Conservation (phyloP, 2,888 invertebrate species). For the Macrosoma leucophasiata region DNA sequence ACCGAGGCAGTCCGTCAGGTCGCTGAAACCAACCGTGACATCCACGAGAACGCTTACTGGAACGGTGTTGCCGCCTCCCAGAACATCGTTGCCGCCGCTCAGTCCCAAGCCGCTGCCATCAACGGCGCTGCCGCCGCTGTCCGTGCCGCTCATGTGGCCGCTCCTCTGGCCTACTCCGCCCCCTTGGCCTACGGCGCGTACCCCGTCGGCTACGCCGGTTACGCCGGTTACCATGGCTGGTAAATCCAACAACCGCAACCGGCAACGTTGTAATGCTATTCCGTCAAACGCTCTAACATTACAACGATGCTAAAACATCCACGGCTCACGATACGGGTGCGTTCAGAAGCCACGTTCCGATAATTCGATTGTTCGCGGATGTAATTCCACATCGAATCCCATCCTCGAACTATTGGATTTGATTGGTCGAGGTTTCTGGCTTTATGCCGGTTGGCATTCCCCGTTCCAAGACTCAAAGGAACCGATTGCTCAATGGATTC, state of each 20-base stretch:
- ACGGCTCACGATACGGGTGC: too few species aligned
- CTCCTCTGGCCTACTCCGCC: slow-evolving; percentile 25
- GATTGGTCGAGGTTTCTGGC: too few species aligned
- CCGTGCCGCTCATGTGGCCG: slow-evolving; percentile 32
- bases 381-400: too few species aligned
- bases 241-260: slow-evolving; percentile 33
- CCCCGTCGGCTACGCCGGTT: slow-evolving; percentile 25
- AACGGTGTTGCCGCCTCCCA: slow-evolving; percentile 57
- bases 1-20: slow-evolving; percentile 52
- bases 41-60: slow-evolving; percentile 67
- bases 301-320: too few species aligned
- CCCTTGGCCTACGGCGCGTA: slow-evolving; percentile 29
- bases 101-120: slow-evolving; percentile 59
- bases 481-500: slow-evolving; percentile 47
- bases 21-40: slow-evolving; percentile 54
- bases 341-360: slow-evolving; percentile 5
- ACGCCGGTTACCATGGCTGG: slow-evolving; percentile 44
- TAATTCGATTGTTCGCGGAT: slow-evolving; percentile 6
- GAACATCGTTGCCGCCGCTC: slow-evolving; percentile 62
- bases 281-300: too few species aligned
- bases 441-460: slow-evolving; percentile 14
- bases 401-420: too few species aligned
- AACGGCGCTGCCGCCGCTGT: slow-evolving; percentile 46
- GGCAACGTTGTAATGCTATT: slow-evolving; percentile 7
- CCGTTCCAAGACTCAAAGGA: slow-evolving; percentile 23